Evolutionary conservation across 2,888 invertebrate species (phyloP), one percentile per base, ranked within the genome.

Genomic region (Drosophila conformis): DNA sequence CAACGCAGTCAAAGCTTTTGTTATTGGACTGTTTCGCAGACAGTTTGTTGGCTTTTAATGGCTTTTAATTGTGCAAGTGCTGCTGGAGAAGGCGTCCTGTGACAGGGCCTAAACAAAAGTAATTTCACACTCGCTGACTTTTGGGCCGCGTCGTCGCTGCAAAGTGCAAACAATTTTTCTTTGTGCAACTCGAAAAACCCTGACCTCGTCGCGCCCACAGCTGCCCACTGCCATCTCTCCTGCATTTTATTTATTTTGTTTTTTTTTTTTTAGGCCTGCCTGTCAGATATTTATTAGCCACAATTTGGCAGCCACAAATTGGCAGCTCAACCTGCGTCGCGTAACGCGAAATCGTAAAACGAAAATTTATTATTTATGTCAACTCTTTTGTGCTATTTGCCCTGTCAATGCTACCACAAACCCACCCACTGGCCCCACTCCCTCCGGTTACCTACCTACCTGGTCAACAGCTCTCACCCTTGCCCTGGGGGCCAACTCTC

Each of bases 61-160:
- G 88, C 81, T 82, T 90, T 88, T 89, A 90, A 90, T 89, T 90
- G 87, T 84, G 73, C 52, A 61, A 64, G 38, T 29, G 59, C 49
- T 35, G 21, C 52, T 46, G 46, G 46, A 53, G 35, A 61, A 27
- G 11, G 51, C 18, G 51, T 42, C n/a, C 62, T 62, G 61, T 65
- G 60, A 68, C 54, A 58, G 73, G 67, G 68, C 69, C 76, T 73
- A 83, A 84, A 86, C 87, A 84, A 90, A 90, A 90, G 90, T 90
- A 90, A 90, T 90, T 90, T 90, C 90, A 90, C 90, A 90, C 90
- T 91, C 78, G 89, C 59, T 90, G 90, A 77, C 73, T 90, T 90
- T 80, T 76, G 75, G 69, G 69, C 68, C 72, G 66, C 79, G 54
- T 36, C 79, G 54, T 27, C 42, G 58, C 65, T 10, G 52, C 75